Conservation (phyloP, 35 echinoderm and acorn worm species). For the Apostichopus californicus region DNA sequence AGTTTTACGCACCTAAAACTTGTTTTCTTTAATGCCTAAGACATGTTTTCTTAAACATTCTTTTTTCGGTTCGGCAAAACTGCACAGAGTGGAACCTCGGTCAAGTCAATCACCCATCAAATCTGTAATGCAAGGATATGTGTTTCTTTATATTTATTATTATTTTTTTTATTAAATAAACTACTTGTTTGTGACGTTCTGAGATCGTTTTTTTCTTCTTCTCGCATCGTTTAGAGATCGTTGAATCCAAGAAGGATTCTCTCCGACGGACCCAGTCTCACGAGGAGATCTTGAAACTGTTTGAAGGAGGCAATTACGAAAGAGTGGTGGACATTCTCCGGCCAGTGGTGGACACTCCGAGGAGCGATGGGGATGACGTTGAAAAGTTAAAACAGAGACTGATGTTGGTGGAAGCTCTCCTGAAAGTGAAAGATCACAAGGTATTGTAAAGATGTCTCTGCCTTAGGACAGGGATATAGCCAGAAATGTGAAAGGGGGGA, state of each 20-base stretch:
- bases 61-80: no score
- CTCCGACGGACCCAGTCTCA: constrained; percentile 79
- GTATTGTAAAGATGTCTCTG: background rate
- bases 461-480: background rate
- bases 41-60: no score
- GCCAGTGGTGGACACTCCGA: constrained; percentile 57
- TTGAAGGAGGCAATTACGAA: constrained; percentile 60
- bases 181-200: no score
- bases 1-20: no score
- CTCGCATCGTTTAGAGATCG: constrained; percentile 44
- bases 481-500: background rate
- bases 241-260: constrained; percentile 70
- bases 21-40: no score
- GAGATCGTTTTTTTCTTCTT: background rate
- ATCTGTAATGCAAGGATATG: no score
- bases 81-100: no score
- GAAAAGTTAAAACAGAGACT: constrained; percentile 65
- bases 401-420: constrained; percentile 57
- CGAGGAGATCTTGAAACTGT: constrained; percentile 83
- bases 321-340: constrained; percentile 72
- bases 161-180: no score
- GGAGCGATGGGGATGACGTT: background rate
- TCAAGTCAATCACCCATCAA: no score
- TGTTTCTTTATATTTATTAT: no score
- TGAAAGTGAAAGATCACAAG: constrained; percentile 69